Base-by-base conservation (phyloP, 2,888 invertebrate species). In the Pandemis cinnamomeana region DNA sequence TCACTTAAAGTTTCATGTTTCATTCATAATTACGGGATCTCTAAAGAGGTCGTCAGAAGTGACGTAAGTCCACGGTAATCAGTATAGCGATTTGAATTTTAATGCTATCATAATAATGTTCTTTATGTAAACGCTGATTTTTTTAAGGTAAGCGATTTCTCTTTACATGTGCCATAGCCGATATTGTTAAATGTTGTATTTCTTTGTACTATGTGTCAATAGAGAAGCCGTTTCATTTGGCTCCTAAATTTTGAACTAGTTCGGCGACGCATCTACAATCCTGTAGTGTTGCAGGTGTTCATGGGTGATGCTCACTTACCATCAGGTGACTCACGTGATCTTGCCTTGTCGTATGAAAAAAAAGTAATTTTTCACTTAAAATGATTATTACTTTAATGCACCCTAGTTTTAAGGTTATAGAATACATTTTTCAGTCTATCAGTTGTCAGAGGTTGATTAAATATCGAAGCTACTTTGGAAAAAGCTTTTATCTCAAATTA, bases 131-230 rank as follows among this genome's bases (percentile, higher is more conserved):
- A 11, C 10, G 48, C 5, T 2, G 36, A 41, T 36, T 36, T 36
- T 36, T 36, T 36, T 61, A 7, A n/a, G 5, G 41, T n/a, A 42
- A 13, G 11, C 10, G 11, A 46, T 48, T 8, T 55, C 6, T 5
- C 0, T 48, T 46, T 46, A 1, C 6, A 64, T 7, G 46, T 64
- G 63, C 63, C 63, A 64, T 64, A 64, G 46, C 46, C 42, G 5
- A 46, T 63, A 63, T 46, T 46, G 63, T 64, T 64, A 20, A 46
- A 48, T 48, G 48, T 48, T 64, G 63, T 46, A 63, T 63, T 63
- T 46, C 20, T 63, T 27, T 64, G 46, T 62, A 44, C 41, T 64
- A 44, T 51, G 51, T 67, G 51, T 67, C 36, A 53, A 53, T 53
- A n/a, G 41, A 1, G 11, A 36, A 67, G 48, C 41, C 41, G 46